phyloP scores from a whole-genome alignment of 2,113 vertebrate species.

The Megaleporinus macrocephalus region DNA sequence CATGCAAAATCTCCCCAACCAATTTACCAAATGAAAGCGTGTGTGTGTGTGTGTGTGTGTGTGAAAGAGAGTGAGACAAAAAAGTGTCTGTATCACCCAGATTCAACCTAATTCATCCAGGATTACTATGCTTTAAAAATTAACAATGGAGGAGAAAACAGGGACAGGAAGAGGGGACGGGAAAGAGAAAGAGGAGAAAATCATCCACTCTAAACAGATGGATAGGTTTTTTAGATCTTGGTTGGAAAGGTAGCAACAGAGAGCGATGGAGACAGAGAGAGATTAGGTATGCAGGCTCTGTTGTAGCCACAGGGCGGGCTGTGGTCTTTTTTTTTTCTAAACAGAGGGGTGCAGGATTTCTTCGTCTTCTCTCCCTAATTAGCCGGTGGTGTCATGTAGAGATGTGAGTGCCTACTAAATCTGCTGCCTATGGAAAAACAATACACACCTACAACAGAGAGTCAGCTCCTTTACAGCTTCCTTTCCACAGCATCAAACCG shows the following conservation, averaged over 20 bases:
- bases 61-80: constrained; percentile 24
- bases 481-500: background rate
- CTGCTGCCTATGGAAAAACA: constrained; percentile 23
- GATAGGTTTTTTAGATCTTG: background rate
- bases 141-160: constrained; percentile 32
- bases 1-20: constrained; percentile 49
- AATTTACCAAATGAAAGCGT: constrained; percentile 51
- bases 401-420: constrained; percentile 28
- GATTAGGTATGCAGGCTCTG: background rate
- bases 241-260: background rate
- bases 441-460: constrained; percentile 18
- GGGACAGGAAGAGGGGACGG: constrained; percentile 6
- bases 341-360: constrained; percentile 22
- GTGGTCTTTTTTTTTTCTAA: background rate
- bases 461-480: constrained; percentile 16
- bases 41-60: constrained; percentile 45
- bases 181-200: constrained; percentile 3
- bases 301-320: constrained; percentile 7
- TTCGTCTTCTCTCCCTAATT: constrained; percentile 33
- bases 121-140: constrained; percentile 33
- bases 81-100: constrained; percentile 43
- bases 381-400: constrained; percentile 34
- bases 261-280: background rate
- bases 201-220: constrained; percentile 8
- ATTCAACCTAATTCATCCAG: constrained; percentile 53